Percentiles rank a stretch among this genome's conserved stretches.
Evolutionary conservation across 2,797 vertebrate genomes (phyloP).

Genomic region (Anguilla obscura): DNA sequence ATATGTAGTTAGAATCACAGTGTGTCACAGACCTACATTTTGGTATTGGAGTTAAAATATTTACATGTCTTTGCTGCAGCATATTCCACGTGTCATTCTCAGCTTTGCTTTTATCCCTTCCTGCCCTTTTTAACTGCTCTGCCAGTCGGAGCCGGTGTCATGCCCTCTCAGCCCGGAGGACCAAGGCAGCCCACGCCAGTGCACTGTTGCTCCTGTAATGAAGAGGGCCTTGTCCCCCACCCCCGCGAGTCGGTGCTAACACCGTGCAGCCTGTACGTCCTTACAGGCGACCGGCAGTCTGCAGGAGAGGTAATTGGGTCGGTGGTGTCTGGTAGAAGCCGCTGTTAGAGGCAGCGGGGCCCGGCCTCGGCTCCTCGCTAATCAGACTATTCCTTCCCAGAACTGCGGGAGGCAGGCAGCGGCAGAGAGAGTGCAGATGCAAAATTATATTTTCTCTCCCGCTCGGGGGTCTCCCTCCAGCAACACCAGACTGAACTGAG

Average conservation of each 20-base stretch:
- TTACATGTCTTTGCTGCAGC: neutral
- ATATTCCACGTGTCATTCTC: neutral
- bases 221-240: conserved; percentile 19
- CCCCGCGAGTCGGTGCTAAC: conserved; percentile 25
- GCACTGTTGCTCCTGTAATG: conserved; percentile 47
- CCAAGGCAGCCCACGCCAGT: conserved; percentile 56
- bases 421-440: conserved; percentile 41
- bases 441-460: conserved; percentile 69
- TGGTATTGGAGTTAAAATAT: neutral
- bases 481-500: conserved; percentile 52
- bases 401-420: conserved; percentile 46
- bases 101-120: neutral
- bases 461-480: conserved; percentile 60
- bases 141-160: neutral
- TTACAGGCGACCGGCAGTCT: conserved; percentile 4
- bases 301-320: conserved; percentile 27
- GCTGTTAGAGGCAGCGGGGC: conserved; percentile 40
- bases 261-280: conserved; percentile 22
- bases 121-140: neutral
- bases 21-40: neutral
- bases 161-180: no score
- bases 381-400: conserved; percentile 53
- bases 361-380: conserved; percentile 44
- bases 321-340: conserved; percentile 44
- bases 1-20: neutral